Conservation (phyloP, 2,113 vertebrate species). For the Myiopsitta monachus region DNA sequence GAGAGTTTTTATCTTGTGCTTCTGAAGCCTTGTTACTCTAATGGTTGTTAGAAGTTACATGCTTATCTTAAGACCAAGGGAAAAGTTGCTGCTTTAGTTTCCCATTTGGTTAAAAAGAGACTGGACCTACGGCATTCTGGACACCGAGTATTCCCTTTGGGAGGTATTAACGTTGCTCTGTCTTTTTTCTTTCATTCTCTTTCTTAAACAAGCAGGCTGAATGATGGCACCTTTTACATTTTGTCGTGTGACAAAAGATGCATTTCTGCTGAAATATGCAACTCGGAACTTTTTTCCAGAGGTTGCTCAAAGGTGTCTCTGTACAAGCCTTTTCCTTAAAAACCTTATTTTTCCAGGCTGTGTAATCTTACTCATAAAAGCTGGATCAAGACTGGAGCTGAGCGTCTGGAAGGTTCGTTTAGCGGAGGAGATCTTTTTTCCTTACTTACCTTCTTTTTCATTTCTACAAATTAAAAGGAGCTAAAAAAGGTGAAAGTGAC, state of each 20-base stretch:
- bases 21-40: not conserved
- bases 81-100: not conserved
- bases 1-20: not conserved
- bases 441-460: not conserved
- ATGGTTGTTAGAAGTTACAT: not conserved
- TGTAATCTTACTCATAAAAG: conserved; percentile 3
- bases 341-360: not conserved
- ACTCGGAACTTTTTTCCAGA: not conserved
- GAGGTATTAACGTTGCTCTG: not conserved
- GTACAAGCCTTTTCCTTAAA: conserved; percentile 1
- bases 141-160: not conserved
- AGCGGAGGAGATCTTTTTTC: not conserved
- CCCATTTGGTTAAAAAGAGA: not conserved
- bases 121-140: not conserved
- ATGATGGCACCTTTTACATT: not conserved
- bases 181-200: not conserved
- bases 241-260: not conserved
- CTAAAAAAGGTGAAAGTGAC: not conserved
- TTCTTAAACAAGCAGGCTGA: not conserved
- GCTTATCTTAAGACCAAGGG: not conserved
- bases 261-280: not conserved
- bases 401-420: not conserved
- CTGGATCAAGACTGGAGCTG: not conserved
- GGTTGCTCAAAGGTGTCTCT: not conserved
- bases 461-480: not conserved